Percentiles rank a stretch among this genome's conserved stretches.
Evolutionary conservation across 2,797 vertebrate genomes (phyloP).

Genomic region (Netta rufina): DNA sequence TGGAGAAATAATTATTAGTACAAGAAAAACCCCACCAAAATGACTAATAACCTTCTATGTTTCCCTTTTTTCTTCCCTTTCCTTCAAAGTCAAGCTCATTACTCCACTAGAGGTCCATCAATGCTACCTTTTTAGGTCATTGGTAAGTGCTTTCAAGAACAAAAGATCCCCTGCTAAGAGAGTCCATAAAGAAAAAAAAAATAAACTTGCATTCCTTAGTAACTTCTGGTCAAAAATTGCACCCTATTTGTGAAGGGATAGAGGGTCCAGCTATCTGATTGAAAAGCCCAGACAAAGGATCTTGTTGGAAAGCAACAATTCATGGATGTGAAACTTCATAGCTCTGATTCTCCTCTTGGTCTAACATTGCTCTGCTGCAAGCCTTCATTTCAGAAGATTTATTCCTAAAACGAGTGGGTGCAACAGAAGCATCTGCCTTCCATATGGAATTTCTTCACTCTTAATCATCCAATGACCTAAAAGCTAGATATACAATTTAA

Average conservation of each 20-base stretch:
- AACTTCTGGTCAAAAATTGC: not conserved
- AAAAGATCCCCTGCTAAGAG: not conserved
- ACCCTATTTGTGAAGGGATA: not conserved
- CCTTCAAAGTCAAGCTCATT: not conserved
- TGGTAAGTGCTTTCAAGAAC: not conserved
- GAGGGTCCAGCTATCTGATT: not conserved
- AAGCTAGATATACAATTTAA: conserved; percentile 12
- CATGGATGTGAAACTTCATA: not conserved
- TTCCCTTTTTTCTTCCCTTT: not conserved
- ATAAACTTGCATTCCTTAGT: not conserved
- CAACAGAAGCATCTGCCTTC: conserved; percentile 46
- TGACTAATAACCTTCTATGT: not conserved
- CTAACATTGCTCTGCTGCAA: not conserved
- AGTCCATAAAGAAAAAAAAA: not conserved
- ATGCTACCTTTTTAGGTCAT: not conserved
- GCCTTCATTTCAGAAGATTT: not conserved
- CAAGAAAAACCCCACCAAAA: not conserved
- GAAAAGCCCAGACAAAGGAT: not conserved
- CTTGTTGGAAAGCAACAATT: not conserved
- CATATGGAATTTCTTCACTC: conserved; percentile 28
- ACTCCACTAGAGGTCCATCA: not conserved
- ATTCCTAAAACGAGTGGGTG: not conserved
- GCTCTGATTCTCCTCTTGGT: not conserved
- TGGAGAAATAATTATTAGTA: not conserved
- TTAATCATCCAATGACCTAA: conserved; percentile 29